Conservation (phyloP, 1,140 invertebrate genomes). For the Bombus pascuorum region DNA sequence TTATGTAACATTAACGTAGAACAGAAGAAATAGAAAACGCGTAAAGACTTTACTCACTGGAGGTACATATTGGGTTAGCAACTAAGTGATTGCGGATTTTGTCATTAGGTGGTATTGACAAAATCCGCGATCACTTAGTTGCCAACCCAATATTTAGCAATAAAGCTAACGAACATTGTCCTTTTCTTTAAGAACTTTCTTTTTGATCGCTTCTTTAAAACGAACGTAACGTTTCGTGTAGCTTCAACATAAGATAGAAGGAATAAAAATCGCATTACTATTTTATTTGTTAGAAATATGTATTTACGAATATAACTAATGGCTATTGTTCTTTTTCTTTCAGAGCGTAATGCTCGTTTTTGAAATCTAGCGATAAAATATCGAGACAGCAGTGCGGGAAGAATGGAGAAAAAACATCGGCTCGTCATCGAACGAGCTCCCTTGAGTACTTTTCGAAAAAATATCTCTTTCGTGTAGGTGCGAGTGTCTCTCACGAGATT, state of each 20-base stretch:
- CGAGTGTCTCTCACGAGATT: conserved; percentile 52
- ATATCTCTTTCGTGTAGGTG: conserved; percentile 33
- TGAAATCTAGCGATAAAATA: not conserved
- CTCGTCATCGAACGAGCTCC: conserved; percentile 12
- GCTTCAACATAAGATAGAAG: not conserved
- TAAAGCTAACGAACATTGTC: too few relatives aligned
- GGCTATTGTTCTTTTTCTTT: too few relatives aligned
- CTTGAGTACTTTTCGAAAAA: conserved; percentile 36
- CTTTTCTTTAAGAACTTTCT: not conserved
- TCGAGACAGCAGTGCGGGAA: not conserved
- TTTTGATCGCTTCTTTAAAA: too few relatives aligned
- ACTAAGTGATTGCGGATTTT: too few relatives aligned
- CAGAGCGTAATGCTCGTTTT: not conserved
- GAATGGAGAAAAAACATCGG: not conserved
- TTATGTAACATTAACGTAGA: not conserved
- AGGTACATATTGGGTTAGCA: too few relatives aligned
- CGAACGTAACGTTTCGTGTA: not conserved
- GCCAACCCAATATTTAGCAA: too few relatives aligned
- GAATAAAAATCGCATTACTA: not conserved
- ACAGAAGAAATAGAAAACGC: not conserved
- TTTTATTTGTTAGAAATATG: too few relatives aligned
- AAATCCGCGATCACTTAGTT: too few relatives aligned
- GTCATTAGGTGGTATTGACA: too few relatives aligned
- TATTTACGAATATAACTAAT: too few relatives aligned
- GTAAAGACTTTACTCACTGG: too few relatives aligned